Conservation (phyloP, 2,888 invertebrate genomes). For the Ariolimax columbianus region DNA sequence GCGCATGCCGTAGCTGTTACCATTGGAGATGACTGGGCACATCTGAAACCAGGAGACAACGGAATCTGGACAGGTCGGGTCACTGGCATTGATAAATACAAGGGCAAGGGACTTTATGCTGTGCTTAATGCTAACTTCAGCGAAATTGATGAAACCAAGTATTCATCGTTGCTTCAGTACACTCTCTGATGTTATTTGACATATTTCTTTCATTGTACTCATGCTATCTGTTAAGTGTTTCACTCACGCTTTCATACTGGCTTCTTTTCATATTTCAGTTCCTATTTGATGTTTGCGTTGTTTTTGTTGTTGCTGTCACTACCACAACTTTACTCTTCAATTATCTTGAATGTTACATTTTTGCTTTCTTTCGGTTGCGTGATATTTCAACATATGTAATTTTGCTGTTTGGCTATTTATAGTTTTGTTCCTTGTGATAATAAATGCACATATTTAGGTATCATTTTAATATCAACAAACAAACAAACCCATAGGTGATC, state of each 20-base stretch:
- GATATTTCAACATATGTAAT: no score
- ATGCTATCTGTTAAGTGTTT: background rate
- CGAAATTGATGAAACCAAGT: conserved; percentile 71
- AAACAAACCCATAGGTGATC: background rate
- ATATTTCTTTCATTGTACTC: no score
- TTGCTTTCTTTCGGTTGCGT: no score
- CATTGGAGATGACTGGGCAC: conserved; percentile 77
- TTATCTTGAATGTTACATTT: no score
- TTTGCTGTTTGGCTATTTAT: background rate
- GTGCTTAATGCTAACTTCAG: conserved; percentile 77
- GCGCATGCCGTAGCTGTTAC: conserved; percentile 77
- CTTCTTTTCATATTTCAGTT: background rate
- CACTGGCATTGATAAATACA: conserved; percentile 62
- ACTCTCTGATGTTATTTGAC: conserved; percentile 59
- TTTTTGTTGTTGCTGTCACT: no score
- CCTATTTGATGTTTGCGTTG: no score
- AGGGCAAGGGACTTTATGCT: conserved; percentile 67
- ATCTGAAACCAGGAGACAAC: conserved; percentile 69
- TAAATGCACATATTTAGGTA: background rate
- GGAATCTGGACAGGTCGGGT: conserved; percentile 72
- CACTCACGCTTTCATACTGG: background rate
- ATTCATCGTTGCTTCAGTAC: conserved; percentile 76
- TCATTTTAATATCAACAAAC: background rate
- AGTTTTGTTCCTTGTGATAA: background rate
- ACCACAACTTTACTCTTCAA: background rate